Percentiles rank a stretch among this genome's conserved stretches.
Evolutionary conservation across 2,888 invertebrate genomes (phyloP).

Genomic region (Dichetophora obliterata): DNA sequence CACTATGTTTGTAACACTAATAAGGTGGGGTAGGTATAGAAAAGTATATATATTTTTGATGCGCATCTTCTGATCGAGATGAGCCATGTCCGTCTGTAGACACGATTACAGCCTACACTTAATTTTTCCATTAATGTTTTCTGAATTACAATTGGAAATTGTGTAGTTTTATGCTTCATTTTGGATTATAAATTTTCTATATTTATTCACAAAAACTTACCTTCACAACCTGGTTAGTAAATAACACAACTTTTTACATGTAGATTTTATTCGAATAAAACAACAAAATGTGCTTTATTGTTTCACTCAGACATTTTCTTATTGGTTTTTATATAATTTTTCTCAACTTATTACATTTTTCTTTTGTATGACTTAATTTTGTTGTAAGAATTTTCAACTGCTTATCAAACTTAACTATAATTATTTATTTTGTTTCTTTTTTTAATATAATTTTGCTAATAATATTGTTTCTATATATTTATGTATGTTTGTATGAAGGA

Average conservation of each 20-base stretch:
- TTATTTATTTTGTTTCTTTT: neutral
- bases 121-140: too few species aligned
- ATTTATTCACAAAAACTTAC: neutral
- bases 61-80: too few species aligned
- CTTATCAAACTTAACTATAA: slow-evolving; percentile 28
- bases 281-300: slow-evolving; percentile 27
- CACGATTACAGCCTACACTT: too few species aligned
- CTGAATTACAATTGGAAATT: too few species aligned
- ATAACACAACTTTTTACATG: slow-evolving; percentile 8
- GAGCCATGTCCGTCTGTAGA: too few species aligned
- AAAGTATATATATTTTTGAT: too few species aligned
- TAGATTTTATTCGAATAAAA: slow-evolving; percentile 22
- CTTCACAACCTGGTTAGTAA: neutral
- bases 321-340: slow-evolving; percentile 27
- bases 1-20: too few species aligned
- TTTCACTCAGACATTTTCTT: neutral
- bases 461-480: slow-evolving; percentile 38
- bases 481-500: slow-evolving; percentile 30
- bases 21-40: too few species aligned
- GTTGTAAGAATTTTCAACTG: slow-evolving; percentile 26
- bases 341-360: slow-evolving; percentile 42
- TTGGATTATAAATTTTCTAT: too few species aligned
- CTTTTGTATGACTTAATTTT: slow-evolving; percentile 14
- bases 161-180: too few species aligned
- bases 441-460: slow-evolving; percentile 31